These are phyloP conservation scores for Thymallus thymallus DNA, from an alignment of 2,113 vertebrate species.

Conservation along the genomic window DNA sequence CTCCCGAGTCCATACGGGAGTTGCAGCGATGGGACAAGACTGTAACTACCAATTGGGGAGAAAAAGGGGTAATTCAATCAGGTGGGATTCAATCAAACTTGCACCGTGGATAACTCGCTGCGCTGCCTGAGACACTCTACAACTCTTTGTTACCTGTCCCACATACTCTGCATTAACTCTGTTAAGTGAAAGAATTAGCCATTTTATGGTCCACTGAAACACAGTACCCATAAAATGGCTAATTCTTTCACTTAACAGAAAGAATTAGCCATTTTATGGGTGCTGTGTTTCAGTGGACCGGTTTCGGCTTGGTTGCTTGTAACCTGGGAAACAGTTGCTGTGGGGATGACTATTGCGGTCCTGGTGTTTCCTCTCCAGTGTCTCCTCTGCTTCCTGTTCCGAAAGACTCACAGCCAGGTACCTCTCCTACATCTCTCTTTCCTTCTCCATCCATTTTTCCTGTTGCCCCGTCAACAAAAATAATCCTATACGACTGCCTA, in stretches of 20 bases:
- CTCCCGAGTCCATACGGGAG: no score
- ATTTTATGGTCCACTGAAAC: no score
- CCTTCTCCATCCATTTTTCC: not conserved
- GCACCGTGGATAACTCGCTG: no score
- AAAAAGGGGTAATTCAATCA: no score
- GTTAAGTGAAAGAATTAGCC: not conserved
- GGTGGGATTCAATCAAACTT: no score
- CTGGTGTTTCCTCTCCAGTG: constrained; percentile 75
- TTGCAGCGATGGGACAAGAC: no score
- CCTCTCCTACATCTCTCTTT: not conserved
- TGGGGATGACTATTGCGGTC: constrained; percentile 68
- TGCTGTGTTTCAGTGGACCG: constrained; percentile 48
- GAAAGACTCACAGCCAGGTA: constrained; percentile 70
- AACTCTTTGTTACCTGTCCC: not conserved
- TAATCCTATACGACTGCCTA: no score
- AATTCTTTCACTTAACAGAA: no score
- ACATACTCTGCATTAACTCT: not conserved
- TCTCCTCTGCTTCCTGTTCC: constrained; percentile 73
- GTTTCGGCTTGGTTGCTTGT: constrained; percentile 63
- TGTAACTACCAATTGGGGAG: no score
- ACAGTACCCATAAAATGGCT: no score
- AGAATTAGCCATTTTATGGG: not conserved
- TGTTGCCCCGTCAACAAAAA: not conserved
- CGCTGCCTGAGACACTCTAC: not conserved
- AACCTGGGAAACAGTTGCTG: constrained; percentile 62